phyloP scores from a whole-genome alignment of 2,113 vertebrate genomes.

The Percopsis transmontana region DNA sequence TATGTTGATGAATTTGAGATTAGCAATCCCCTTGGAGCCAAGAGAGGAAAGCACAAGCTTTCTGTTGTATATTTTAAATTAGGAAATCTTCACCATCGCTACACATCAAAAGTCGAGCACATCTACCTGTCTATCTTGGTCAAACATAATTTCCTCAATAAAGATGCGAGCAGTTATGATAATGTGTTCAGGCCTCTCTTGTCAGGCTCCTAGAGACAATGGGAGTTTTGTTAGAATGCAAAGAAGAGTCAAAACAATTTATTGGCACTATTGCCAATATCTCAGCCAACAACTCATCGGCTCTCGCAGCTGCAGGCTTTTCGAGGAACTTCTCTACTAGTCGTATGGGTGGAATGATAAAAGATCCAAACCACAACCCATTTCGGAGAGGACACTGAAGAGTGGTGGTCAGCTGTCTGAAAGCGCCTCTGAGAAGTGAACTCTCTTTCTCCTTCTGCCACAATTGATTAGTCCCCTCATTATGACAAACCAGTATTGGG shows the following conservation, averaged over 20 bases:
- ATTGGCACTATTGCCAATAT: slow-evolving; percentile 13
- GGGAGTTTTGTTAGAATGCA: slow-evolving; percentile 1
- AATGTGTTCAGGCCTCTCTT: slow-evolving; percentile 4
- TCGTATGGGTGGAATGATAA: slow-evolving; percentile 3
- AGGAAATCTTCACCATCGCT: slow-evolving; percentile 11
- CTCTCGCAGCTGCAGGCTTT: not conserved
- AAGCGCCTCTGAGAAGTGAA: slow-evolving; percentile 3
- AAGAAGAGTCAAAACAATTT: not conserved
- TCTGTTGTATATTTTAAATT: slow-evolving; percentile 13
- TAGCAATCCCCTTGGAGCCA: slow-evolving; percentile 11
- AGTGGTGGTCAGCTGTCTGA: slow-evolving; percentile 1
- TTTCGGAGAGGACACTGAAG: slow-evolving; percentile 4
- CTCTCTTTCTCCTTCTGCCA: slow-evolving; percentile 1
- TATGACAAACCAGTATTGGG: not conserved
- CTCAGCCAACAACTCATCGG: slow-evolving; percentile 8
- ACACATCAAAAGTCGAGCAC: slow-evolving; percentile 7
- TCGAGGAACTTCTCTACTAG: not conserved
- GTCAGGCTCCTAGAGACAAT: not conserved
- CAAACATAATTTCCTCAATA: not conserved
- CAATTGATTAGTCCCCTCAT: not conserved
- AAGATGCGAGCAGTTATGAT: not conserved
- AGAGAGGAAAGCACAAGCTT: slow-evolving; percentile 14
- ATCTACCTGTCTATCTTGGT: slow-evolving; percentile 3
- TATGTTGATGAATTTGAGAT: slow-evolving; percentile 17
- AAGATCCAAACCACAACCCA: slow-evolving; percentile 2